Conservation (phyloP, 2,797 vertebrate species). For the Acrocephalus scirpaceus region DNA sequence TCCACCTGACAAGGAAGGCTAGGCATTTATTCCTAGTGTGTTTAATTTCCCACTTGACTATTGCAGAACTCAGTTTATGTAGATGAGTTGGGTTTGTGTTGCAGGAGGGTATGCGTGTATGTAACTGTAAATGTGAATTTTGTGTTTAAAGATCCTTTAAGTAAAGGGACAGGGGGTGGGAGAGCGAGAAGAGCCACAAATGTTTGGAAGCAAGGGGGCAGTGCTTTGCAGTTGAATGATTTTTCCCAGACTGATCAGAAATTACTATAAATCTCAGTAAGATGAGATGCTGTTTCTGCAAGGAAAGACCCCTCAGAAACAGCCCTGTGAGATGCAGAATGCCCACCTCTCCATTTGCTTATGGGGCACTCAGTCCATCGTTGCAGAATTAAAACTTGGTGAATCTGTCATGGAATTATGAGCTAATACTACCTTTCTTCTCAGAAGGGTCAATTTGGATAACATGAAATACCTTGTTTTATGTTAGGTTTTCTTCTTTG, state of each 20-base stretch:
- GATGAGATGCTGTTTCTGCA: neutral
- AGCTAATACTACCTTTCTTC: neutral
- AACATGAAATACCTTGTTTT: neutral
- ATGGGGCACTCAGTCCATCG: fast-evolving
- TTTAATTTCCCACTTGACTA: neutral
- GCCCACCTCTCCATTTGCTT: neutral
- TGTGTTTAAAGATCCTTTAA: neutral
- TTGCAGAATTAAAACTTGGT: neutral
- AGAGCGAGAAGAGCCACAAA: neutral
- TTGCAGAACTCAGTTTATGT: neutral
- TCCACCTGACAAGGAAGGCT: neutral
- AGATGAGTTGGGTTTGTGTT: neutral
- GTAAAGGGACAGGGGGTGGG: neutral
- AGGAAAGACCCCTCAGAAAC: neutral
- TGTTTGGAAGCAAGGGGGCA: neutral
- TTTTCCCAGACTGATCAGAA: neutral
- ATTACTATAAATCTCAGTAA: neutral
- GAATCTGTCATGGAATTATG: neutral
- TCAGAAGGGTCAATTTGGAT: neutral
- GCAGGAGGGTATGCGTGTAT: neutral
- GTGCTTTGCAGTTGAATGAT: neutral
- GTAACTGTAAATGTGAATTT: neutral
- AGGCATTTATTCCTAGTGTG: neutral
- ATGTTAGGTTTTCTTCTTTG: neutral
- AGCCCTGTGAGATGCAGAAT: neutral